Evolutionary conservation across 2,797 vertebrate genomes (phyloP), one percentile per base, ranked within the genome.

Genomic region (Acipenser transmontanus): DNA sequence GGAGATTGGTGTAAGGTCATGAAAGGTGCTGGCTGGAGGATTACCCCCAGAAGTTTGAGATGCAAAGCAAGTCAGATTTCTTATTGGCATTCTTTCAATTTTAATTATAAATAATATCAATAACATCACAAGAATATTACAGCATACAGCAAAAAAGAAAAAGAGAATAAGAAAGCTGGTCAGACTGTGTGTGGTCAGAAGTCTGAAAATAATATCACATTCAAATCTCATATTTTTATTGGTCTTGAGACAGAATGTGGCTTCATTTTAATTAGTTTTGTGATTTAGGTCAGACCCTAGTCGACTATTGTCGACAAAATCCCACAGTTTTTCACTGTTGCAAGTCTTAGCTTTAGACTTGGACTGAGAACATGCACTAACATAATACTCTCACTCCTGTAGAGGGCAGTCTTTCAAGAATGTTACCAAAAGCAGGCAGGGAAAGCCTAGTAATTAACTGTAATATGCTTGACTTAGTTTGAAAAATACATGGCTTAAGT

Each of bases 1-100:
- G 17, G 72, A 65, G 68, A 78, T 61, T 71, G 72, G 67, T 67
- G 73, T 81, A 70, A 70, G 73, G 74, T 63, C 74, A 79, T 67
- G 73, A 71, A 75, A 73, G 76, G 52, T 13, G 72, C 86, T 84
- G 89, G 73, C 87, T 84, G 86, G 89, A 92, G 90, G 85, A 76
- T 81, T 87, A 91, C 88, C 89, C 91, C 87, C 82, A 84, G 81
- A 85, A 82, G 78, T 65, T 72, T 65, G 63, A 4, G 4, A 34
- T 34, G 34, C 65, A 73, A 66, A 64, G 47, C 63, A 69, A 73
- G 12, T 57, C 12, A n/a, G 14, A 11, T 57, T n/a, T 34, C 34
- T 34, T 34, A 34, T 34, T 34, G 34, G 34, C 4, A 34, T 4
- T 34, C 34, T 34, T 34, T 34, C 34, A 34, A 34, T 34, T 34